phyloP scores from a whole-genome alignment of 2,797 vertebrate species.

The Sphenodon punctatus region DNA sequence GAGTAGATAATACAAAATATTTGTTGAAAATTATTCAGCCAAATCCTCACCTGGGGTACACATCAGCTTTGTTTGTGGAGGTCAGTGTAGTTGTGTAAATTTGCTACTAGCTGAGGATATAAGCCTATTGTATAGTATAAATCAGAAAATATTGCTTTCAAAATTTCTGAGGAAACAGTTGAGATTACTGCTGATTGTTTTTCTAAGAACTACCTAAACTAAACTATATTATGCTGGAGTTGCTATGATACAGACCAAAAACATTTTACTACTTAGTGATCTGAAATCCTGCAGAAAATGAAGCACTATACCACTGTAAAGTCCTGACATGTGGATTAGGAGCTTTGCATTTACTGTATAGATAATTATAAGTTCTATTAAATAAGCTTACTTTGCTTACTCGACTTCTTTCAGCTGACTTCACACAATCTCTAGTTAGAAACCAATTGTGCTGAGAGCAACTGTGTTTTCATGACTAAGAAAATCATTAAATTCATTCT shows the following conservation, averaged over 20 bases:
- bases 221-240: not conserved
- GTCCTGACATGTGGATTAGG: not conserved
- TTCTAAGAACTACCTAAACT: not conserved
- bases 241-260: not conserved
- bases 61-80: too few relatives aligned
- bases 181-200: not conserved
- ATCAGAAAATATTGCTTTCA: not conserved
- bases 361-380: not conserved
- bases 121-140: not conserved
- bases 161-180: not conserved
- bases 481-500: not conserved
- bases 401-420: constrained; percentile 7
- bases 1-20: not conserved
- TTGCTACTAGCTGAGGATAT: not conserved
- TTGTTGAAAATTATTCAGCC: not conserved
- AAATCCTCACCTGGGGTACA: too few relatives aligned
- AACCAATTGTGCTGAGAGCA: not conserved
- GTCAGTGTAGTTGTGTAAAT: not conserved
- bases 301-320: not conserved
- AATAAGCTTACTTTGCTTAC: not conserved
- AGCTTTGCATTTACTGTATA: not conserved
- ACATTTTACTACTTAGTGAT: not conserved
- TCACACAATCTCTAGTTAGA: not conserved
- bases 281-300: not conserved
- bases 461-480: not conserved